Evolutionary conservation across 2,113 vertebrate genomes (phyloP), one percentile per base, ranked within the genome.

Genomic region (Chitala chitala): DNA sequence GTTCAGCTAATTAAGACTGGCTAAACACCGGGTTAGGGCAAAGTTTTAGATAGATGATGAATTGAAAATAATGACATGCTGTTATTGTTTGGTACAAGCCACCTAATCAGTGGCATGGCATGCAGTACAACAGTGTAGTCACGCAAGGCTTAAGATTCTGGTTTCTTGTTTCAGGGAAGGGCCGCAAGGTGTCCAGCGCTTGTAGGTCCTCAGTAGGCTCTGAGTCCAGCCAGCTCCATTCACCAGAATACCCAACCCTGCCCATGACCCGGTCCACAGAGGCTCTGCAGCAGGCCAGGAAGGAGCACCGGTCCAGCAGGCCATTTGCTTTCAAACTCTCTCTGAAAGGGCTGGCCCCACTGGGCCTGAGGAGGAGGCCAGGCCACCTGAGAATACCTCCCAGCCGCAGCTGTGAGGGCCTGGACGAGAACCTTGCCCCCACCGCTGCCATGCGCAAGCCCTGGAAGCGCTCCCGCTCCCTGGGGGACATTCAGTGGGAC

Each of bases 381-480:
- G 89, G 85, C 58, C 90, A 89, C 81, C 84, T 90, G 20, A 90
- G 90, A 0, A 88, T 94, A 46, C 88, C 89, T 0, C 86, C 92
- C 50, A 97, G 94, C 75, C 91, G 91, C 78, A 98, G 94, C 84
- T 97, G 90, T 71, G 97, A 98, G 86, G 89, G 92, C 76, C 88
- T 95, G 78, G 94, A 93, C 46, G 89, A 82, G 3, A 12, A 36
- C 2, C 7, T 22, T n/a, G 17, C 38, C 12, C 80, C 87, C 3
- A 84, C 80, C n/a, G 63, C 79, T 3, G 70, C 83, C 26, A 73
- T 81, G 22, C 36, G 71, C 0, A 90, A 86, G 2, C 5, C 77
- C 0, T 95, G 93, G 91, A 95, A 93, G 76, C 92, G 96, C 22
- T 97, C 94, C 66, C 94, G 92, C 59, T 99, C 96, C 1, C 86